Evolutionary conservation across 2,888 invertebrate genomes (phyloP).

Genomic region (Cheilosia grossa): DNA sequence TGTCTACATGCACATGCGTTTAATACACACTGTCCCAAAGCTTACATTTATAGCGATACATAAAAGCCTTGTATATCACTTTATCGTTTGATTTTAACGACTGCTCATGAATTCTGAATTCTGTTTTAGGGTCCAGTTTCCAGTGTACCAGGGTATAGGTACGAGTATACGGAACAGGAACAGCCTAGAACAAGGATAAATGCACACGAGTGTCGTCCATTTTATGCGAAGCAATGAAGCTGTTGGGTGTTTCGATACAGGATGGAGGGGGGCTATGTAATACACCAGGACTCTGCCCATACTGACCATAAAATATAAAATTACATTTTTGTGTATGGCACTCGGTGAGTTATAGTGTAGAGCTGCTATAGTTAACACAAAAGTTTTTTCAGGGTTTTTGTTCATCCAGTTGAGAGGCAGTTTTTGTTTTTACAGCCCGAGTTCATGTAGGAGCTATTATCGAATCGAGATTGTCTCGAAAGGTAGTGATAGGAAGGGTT

Average conservation of each 20-base stretch:
- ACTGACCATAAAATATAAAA: conserved; percentile 7
- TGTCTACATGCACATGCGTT: conserved; percentile 44
- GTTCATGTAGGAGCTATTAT: too few species aligned
- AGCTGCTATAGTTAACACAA: not conserved
- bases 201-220: conserved; percentile 1
- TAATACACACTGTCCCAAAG: conserved; percentile 14
- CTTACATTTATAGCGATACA: conserved; percentile 44
- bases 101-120: conserved; percentile 47
- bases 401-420: too few species aligned
- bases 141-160: not conserved
- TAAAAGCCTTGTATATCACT: conserved; percentile 42
- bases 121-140: not conserved
- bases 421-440: too few species aligned
- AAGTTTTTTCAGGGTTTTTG: too few species aligned
- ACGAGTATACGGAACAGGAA: not conserved
- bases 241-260: not conserved
- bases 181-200: not conserved
- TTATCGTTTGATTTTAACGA: conserved; percentile 67
- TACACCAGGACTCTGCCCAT: conserved; percentile 5
- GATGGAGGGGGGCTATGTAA: not conserved
- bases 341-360: not conserved
- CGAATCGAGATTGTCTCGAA: too few species aligned
- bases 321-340: conserved; percentile 3
- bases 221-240: conserved; percentile 16
- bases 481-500: too few species aligned